Conservation (phyloP, 2,113 vertebrate genomes). For the Myotis brandtii region DNA sequence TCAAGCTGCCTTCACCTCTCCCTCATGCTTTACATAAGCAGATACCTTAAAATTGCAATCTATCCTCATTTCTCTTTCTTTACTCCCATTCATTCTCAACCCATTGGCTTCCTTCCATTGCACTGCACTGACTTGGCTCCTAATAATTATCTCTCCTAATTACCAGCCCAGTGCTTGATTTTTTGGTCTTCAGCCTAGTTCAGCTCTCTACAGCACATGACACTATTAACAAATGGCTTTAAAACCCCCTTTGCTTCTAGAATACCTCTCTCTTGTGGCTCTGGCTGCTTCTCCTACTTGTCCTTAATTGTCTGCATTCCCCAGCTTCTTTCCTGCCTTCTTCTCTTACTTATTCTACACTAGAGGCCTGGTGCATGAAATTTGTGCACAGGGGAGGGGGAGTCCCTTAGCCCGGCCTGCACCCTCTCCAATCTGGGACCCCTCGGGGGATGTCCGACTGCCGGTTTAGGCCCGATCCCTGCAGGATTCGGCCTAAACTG, state of each 20-base stretch:
- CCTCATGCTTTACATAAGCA: neutral
- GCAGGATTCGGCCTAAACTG: too few relatives aligned
- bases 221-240: neutral
- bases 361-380: too few relatives aligned
- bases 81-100: neutral
- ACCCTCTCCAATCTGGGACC: too few relatives aligned
- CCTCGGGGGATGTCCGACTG: too few relatives aligned
- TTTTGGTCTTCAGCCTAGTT: neutral
- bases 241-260: neutral
- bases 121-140: neutral
- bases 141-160: neutral
- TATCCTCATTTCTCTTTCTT: neutral
- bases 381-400: too few relatives aligned
- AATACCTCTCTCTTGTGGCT: neutral
- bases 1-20: neutral
- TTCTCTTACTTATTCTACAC: neutral
- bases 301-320: neutral
- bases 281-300: neutral
- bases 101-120: neutral
- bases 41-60: neutral
- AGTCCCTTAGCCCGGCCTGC: too few relatives aligned
- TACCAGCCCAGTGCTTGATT: neutral
- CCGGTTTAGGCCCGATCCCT: too few relatives aligned
- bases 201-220: neutral
- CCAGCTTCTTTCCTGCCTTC: neutral